Evolutionary conservation across 2,113 vertebrate species (phyloP).

Genomic region (Lamprotornis superbus): DNA sequence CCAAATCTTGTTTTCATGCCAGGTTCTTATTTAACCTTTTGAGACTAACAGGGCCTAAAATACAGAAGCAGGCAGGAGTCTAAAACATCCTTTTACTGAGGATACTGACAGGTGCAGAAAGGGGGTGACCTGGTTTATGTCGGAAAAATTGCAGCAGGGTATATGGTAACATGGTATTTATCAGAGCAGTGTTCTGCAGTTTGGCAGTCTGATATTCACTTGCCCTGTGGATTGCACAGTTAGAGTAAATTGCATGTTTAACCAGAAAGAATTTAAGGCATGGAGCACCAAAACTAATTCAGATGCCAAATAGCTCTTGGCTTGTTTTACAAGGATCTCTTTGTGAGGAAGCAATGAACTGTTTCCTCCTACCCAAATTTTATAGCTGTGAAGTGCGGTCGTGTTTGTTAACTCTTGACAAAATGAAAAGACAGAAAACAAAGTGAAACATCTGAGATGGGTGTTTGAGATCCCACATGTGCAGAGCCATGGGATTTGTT

Average conservation of each 20-base stretch:
- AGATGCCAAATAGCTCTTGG: background rate
- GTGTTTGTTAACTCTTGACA: background rate
- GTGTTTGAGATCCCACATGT: background rate
- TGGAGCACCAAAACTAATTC: background rate
- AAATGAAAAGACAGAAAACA: background rate
- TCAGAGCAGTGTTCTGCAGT: background rate
- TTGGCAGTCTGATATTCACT: background rate
- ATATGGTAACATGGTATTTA: accelerated
- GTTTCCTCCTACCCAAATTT: accelerated
- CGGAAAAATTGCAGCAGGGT: background rate
- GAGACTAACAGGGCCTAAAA: background rate
- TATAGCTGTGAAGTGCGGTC: background rate
- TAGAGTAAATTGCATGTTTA: background rate
- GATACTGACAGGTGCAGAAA: background rate
- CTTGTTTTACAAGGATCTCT: accelerated
- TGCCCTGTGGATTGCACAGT: background rate
- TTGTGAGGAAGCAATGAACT: background rate
- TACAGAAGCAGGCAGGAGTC: background rate
- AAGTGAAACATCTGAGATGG: background rate
- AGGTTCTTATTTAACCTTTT: background rate
- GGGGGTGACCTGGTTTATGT: background rate
- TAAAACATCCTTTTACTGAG: accelerated
- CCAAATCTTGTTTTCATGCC: background rate
- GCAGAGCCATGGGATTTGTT: background rate
- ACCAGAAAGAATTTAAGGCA: background rate